These are phyloP conservation scores for Lasioglossum figueresi DNA, from an alignment of 2,888 invertebrate species.

Conservation along the genomic window DNA sequence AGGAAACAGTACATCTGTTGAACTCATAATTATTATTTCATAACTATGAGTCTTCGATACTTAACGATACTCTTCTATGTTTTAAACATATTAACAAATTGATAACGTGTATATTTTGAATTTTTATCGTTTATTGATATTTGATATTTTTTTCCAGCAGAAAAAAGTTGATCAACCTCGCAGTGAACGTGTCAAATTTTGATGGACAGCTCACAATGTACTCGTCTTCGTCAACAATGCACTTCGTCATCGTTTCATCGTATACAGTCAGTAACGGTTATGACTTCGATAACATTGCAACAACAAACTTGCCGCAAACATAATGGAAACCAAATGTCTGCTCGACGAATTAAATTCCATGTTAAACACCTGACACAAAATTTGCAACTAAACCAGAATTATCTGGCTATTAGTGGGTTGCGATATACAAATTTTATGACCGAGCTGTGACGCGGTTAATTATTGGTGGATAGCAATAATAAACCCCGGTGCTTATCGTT, in stretches of 20 bases:
- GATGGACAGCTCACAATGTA: background rate
- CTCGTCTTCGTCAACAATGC: background rate
- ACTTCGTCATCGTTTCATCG: background rate
- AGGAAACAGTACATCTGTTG: no score
- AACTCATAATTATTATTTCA: background rate
- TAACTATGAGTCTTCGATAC: background rate
- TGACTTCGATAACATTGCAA: constrained; percentile 13
- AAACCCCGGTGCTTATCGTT: constrained; percentile 37
- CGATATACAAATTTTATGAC: constrained; percentile 50
- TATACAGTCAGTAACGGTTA: background rate
- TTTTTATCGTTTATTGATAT: background rate
- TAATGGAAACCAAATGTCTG: background rate
- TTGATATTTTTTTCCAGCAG: background rate
- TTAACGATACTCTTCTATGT: background rate
- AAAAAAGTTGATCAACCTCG: background rate
- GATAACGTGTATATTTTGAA: background rate
- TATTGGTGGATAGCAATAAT: constrained; percentile 44
- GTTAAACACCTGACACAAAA: constrained; percentile 41
- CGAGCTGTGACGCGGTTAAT: constrained; percentile 46
- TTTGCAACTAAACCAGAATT: constrained; percentile 43
- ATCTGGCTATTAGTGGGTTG: constrained; percentile 38
- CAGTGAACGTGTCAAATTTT: background rate
- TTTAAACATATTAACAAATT: no score
- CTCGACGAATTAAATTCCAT: constrained; percentile 26
- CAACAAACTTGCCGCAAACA: constrained; percentile 4